A percentile compares a stretch with the other conserved stretches of the same genome.
Evolutionary conservation across 1,140 invertebrate species (phyloP).

Genomic region (Rhynchophorus ferrugineus): DNA sequence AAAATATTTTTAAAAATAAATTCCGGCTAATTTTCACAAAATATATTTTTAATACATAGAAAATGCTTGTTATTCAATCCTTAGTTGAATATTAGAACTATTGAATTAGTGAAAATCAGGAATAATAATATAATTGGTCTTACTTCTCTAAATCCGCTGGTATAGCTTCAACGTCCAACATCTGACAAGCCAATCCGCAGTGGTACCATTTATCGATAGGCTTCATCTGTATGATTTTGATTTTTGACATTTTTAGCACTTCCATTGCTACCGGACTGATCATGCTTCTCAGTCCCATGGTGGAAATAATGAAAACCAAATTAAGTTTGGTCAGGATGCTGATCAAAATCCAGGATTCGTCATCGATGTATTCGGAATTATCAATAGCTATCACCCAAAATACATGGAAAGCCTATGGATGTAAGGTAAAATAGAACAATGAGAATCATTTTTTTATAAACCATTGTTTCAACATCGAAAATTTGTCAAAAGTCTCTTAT

Average conservation of each 20-base stretch:
- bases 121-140: too few relatives aligned
- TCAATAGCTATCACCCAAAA: conserved; percentile 49
- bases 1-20: too few relatives aligned
- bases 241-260: conserved; percentile 31
- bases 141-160: conserved; percentile 55
- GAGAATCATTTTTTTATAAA: neutral
- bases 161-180: conserved; percentile 51
- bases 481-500: too few relatives aligned
- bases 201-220: conserved; percentile 49
- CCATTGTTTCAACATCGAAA: neutral
- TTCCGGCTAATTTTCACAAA: too few relatives aligned
- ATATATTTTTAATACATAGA: too few relatives aligned
- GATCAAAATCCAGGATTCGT: conserved; percentile 47
- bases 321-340: conserved; percentile 33
- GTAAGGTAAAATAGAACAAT: neutral
- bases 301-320: conserved; percentile 26
- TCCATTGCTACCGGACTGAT: conserved; percentile 15
- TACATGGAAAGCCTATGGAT: conserved; percentile 34
- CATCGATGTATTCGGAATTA: conserved; percentile 46
- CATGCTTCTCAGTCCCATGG: conserved; percentile 27
- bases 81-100: too few relatives aligned
- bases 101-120: too few relatives aligned
- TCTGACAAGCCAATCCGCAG: conserved; percentile 52
- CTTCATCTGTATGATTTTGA: conserved; percentile 32
- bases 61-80: too few relatives aligned